These are phyloP conservation scores for Amniataba percoides DNA, from an alignment of 2,797 vertebrate species.

Conservation along the genomic window DNA sequence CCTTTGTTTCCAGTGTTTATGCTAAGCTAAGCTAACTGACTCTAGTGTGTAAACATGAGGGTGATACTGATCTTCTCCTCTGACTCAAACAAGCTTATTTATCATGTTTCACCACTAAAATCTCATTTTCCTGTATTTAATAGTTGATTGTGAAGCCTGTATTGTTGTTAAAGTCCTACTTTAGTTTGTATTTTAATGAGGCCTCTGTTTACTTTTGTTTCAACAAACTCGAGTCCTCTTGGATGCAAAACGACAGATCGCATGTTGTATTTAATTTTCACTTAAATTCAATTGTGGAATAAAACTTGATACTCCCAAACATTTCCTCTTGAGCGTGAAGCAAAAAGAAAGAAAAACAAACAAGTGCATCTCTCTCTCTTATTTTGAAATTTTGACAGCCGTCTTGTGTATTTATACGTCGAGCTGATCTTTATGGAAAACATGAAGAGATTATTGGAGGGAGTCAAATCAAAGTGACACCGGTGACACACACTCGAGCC, in stretches of 20 bases:
- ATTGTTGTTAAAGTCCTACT: neutral
- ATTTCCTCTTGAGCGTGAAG: neutral
- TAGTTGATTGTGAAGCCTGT: neutral
- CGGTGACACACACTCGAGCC: conserved; percentile 66
- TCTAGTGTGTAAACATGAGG: neutral
- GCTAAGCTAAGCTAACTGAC: conserved; percentile 9
- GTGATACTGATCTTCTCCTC: neutral
- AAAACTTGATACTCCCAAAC: conserved; percentile 5
- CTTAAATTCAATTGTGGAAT: neutral
- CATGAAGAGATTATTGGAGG: conserved; percentile 65
- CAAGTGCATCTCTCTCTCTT: conserved; percentile 29
- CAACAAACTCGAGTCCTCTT: neutral
- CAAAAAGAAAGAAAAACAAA: neutral
- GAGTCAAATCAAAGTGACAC: conserved; percentile 75
- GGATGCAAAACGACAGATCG: neutral
- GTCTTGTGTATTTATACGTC: conserved; percentile 50
- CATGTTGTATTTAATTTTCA: neutral
- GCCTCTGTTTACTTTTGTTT: neutral
- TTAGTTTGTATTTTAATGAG: neutral
- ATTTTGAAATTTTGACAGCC: conserved; percentile 18
- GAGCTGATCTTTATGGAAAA: conserved; percentile 72
- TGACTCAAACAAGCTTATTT: neutral
- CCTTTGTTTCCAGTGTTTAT: neutral
- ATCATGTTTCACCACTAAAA: no score
- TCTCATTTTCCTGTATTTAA: neutral